phyloP scores from a whole-genome alignment of 2,888 invertebrate genomes.

The Melolontha melolontha region DNA sequence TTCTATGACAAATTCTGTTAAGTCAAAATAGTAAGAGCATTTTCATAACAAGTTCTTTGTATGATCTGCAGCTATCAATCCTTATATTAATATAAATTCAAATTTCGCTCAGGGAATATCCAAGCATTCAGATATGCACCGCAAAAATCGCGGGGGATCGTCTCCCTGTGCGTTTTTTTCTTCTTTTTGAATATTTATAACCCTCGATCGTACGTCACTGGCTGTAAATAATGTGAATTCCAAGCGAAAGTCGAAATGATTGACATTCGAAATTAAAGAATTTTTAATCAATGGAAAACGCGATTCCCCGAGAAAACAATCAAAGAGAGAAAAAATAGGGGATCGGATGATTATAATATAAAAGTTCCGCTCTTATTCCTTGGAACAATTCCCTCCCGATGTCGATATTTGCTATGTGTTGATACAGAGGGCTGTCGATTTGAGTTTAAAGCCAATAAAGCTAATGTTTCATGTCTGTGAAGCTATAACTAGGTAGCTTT shows the following conservation, averaged over 20 bases:
- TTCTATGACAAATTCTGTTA: too few species aligned
- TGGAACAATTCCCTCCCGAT: conserved; percentile 17
- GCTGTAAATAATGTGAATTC: conserved; percentile 26
- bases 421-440: neutral
- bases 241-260: conserved; percentile 52
- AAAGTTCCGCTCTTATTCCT: conserved; percentile 22
- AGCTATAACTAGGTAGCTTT: too few species aligned
- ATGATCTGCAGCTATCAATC: too few species aligned
- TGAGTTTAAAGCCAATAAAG: neutral
- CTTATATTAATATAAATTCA: too few species aligned
- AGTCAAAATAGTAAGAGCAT: too few species aligned
- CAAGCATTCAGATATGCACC: too few species aligned
- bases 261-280: conserved; percentile 60
- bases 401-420: conserved; percentile 14
- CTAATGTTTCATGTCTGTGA: too few species aligned
- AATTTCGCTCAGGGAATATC: too few species aligned
- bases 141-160: too few species aligned
- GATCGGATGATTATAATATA: conserved; percentile 50
- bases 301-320: conserved; percentile 56
- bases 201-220: neutral
- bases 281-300: conserved; percentile 58
- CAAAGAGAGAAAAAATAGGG: conserved; percentile 40
- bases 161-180: neutral
- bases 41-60: too few species aligned
- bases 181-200: conserved; percentile 25